phyloP scores from a whole-genome alignment of 2,888 invertebrate genomes.

The Zygaena filipendulae region DNA sequence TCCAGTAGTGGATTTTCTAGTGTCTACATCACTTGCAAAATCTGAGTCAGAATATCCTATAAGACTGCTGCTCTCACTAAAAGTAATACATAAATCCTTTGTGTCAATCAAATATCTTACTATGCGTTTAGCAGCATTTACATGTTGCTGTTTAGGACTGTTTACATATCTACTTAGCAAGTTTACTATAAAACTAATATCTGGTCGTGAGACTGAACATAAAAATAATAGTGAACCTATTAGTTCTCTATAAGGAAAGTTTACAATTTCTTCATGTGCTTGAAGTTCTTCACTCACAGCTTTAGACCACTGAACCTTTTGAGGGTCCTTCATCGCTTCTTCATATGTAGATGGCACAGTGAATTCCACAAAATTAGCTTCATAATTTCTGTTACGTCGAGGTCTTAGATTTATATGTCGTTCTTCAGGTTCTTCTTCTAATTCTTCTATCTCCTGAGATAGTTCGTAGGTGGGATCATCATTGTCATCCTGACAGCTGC shows the following conservation, averaged over 20 bases:
- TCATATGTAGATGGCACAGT: constrained; percentile 16
- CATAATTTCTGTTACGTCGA: constrained; percentile 13
- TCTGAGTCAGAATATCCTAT: constrained; percentile 21
- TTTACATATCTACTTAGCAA: constrained; percentile 18
- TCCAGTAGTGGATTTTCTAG: constrained; percentile 20
- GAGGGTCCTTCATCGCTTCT: constrained; percentile 17
- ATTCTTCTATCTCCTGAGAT: constrained; percentile 14
- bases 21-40: constrained; percentile 21
- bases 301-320: constrained; percentile 13
- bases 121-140: constrained; percentile 17
- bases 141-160: constrained; percentile 17
- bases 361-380: constrained; percentile 19
- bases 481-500: constrained; percentile 11
- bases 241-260: constrained; percentile 17
- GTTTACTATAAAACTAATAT: constrained; percentile 15
- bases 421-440: not conserved
- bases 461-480: constrained; percentile 18
- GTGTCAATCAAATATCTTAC: constrained; percentile 18
- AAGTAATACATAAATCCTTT: constrained; percentile 19
- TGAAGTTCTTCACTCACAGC: constrained; percentile 17
- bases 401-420: constrained; percentile 16
- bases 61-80: constrained; percentile 14
- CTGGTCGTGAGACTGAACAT: constrained; percentile 16
- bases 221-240: constrained; percentile 19
- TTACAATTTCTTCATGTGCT: constrained; percentile 12